Evolutionary conservation across 1,140 invertebrate species (phyloP).

Genomic region (Lineus longissimus): DNA sequence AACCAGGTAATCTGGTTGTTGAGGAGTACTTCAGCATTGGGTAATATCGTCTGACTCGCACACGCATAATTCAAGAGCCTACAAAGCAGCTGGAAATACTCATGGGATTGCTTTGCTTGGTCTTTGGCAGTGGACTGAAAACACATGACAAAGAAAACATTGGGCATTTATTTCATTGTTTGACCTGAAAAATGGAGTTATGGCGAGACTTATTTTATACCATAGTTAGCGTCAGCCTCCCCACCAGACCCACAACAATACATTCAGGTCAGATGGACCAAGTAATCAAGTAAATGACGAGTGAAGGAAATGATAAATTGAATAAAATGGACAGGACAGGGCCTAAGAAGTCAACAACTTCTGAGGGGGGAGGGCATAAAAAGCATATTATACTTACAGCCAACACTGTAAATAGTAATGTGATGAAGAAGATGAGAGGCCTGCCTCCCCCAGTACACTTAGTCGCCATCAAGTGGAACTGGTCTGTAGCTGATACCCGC

Average conservation of each 20-base stretch:
- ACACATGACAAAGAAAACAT: constrained; percentile 17
- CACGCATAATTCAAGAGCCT: constrained; percentile 70
- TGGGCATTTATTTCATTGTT: too few relatives aligned
- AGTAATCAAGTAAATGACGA: too few relatives aligned
- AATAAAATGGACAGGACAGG: too few relatives aligned
- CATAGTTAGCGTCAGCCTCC: too few relatives aligned
- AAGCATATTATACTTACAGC: constrained; percentile 38
- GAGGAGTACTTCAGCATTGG: constrained; percentile 67
- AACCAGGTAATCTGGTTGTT: constrained; percentile 78
- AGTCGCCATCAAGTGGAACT: constrained; percentile 76
- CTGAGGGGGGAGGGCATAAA: not conserved
- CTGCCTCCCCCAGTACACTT: constrained; percentile 60
- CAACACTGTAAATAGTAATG: constrained; percentile 69
- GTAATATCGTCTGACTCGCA: constrained; percentile 64
- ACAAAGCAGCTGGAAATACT: constrained; percentile 75
- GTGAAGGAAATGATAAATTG: too few relatives aligned
- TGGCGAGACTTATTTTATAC: too few relatives aligned
- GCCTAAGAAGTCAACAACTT: too few relatives aligned
- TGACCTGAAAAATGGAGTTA: too few relatives aligned
- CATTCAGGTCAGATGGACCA: too few relatives aligned
- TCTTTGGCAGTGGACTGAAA: constrained; percentile 71
- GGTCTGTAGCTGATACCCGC: constrained; percentile 72
- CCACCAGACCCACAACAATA: too few relatives aligned
- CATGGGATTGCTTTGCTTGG: constrained; percentile 73
- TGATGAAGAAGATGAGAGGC: constrained; percentile 69